These are phyloP conservation scores for Oryctes rhinoceros DNA, from an alignment of 1,140 invertebrate genomes.

Conservation along the genomic window DNA sequence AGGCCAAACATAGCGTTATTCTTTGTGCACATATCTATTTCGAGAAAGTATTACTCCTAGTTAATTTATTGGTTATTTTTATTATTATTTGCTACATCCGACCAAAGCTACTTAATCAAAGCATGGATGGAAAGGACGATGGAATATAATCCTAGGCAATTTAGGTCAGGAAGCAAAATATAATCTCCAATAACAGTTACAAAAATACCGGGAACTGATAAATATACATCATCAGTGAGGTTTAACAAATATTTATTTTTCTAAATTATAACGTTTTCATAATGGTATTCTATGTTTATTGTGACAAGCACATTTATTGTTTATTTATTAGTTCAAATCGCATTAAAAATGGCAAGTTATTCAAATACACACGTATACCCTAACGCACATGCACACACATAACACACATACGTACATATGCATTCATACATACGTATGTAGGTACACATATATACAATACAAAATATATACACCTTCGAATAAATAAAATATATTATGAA, in stretches of 20 bases:
- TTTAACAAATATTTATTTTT: slow-evolving; percentile 31
- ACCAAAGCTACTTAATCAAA: not conserved
- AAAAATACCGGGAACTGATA: slow-evolving; percentile 25
- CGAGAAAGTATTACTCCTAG: not conserved
- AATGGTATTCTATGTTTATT: slow-evolving; percentile 20
- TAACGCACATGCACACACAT: no score
- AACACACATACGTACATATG: no score
- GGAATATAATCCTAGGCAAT: not conserved
- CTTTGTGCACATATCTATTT: not conserved
- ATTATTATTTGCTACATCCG: not conserved
- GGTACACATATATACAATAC: no score
- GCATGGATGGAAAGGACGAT: not conserved
- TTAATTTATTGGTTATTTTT: not conserved
- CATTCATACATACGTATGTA: no score
- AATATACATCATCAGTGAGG: not conserved
- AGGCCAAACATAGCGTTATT: no score
- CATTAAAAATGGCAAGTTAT: slow-evolving; percentile 24
- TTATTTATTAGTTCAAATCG: slow-evolving; percentile 16
- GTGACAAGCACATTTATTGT: slow-evolving; percentile 24
- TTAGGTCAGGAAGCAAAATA: slow-evolving; percentile 26
- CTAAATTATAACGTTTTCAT: slow-evolving; percentile 21
- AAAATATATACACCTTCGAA: not conserved
- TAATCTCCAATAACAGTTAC: slow-evolving; percentile 10
- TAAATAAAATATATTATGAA: slow-evolving; percentile 24
- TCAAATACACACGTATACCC: not conserved